Evolutionary conservation across 2,797 vertebrate genomes (phyloP), one percentile per base, ranked within the genome.

Genomic region (Glossophaga mutica): DNA sequence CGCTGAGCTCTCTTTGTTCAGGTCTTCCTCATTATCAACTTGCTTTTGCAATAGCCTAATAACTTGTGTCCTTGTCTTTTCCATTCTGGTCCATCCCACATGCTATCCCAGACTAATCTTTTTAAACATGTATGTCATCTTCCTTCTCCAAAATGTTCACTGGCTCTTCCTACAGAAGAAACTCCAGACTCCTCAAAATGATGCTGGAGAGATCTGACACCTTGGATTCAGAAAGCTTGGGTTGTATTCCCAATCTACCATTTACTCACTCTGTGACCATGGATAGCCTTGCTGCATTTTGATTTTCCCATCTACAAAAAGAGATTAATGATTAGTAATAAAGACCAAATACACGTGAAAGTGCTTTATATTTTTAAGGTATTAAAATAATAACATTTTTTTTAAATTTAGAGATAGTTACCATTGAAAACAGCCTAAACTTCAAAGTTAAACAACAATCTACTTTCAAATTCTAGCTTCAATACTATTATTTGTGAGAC

Each of bases 311-410:
- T 32, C 5, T 55, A 39, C 24, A 86, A 73, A 19, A 39, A 52
- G 77, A 22, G 18, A 70, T 70, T 83, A 50, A 71, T 62, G 12
- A 83, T 19, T 70, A 57, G 26, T 87, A 68, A 74, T 77, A 65
- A 71, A 59, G 39, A 86, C 22, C 18, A 94, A 87, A 50, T 39
- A 62, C 7, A 15, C 29, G 22, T 70, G 21, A 95, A 93, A 87
- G 55, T 93, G 42, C n/a, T 91, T 88, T 84, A 59, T 76, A 71
- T 71, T 86, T 87, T 90, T 93, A 19, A 83, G 74, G 44, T 71
- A 21, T n/a, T 87, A 34, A 39, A 65, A 77, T 65, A 29, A 6
- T 18, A 81, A 19, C 34, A 11, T 50, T 37, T 88, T 71, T 89
- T 19, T 44, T 3, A 37, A 46, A 22, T 82, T 48, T 71, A 65